Base-by-base conservation (phyloP, 1,140 invertebrate species). In the Dryas iulia region DNA sequence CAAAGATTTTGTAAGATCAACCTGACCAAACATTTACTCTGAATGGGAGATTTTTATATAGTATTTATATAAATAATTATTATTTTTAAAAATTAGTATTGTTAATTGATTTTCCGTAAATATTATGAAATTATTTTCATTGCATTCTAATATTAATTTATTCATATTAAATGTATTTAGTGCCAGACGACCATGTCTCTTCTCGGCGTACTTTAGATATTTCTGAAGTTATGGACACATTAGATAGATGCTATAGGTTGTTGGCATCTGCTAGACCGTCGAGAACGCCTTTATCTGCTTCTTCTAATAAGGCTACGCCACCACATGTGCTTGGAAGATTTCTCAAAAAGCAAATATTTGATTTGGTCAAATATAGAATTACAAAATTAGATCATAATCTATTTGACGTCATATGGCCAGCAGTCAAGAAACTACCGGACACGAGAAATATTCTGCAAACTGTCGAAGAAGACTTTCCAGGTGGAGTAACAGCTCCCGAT, bases 351-450 rank as follows among this genome's bases (percentile, higher is more conserved):
- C 90, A 93, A 2, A 87, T 95, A 61, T 97, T 96, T 84, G 95
- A 96, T 72, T 84, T 89, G 57, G 93, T 96, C 57, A 96, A 95
- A 87, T 81, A 93, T 54, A 93, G 95, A 71, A 87, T 96, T 69
- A 96, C 96, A 24, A 94, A 94, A 85, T 92, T 95, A 74, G 96
- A 96, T 87, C 95, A 96, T 86, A 96, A 95, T 85, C 92, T 96
- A 1, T 96, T 96, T 78, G 96, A 97, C 85, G 92, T 97, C 3
- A 95, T 97, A 76, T 96, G 95, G 95, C 96, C 96, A 5, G 95
- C 95, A 39, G 94, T 97, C 63, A 95, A 96, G 86, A 96, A 95
- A 80, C 74, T 94, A 31, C 94, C 94, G 10, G 85, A 92, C 54
- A 93, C 93, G 70, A 93, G 88, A 81, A 94, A 92, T 71, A 80